Base-by-base conservation (phyloP, 1,140 invertebrate species). In the Drosophila persimilis region DNA sequence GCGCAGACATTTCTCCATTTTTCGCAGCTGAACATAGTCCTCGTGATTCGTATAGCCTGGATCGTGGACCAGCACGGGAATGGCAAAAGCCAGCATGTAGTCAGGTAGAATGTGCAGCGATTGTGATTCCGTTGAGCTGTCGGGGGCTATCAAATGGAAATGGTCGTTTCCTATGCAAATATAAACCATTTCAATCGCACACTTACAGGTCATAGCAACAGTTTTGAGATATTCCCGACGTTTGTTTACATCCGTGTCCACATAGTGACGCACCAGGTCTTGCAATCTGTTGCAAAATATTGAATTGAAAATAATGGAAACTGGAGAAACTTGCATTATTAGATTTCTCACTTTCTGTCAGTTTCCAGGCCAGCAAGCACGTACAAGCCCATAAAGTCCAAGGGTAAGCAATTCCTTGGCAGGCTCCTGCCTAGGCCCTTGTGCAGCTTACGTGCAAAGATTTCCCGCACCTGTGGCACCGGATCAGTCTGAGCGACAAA, bases 381-480 rank as follows among this genome's bases (percentile, higher is more conserved):
- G 92, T 99, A 98, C 91, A 97, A 97, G 29, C 97, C 97, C 97
- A 99, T 98, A 92, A 99, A 99, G 92, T 99, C 97, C 54, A 99
- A 92, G 2, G 98, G 98, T 50, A 99, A 93, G 91, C 96, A 97
- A 91, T 96, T 96, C 75, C 96, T 95, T 20, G 96, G 96, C 74
- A 97, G 95, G 73, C 96, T 96, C 91, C 95, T 93, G 6, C 94
- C 93, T 50, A 94, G 92, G 51, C 97, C 97, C 93, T 98, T 98
- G 90, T 99, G 97, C 47, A 99, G 92, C 93, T 99, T 99, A 7
- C 94, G 93, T 6, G 97, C 95, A 92, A 99, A 99, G 41, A 95
- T 94, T 92, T 98, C 96, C 75, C 98, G 93, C 0, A 99, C 98
- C 94, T 98, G 95, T 50, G 95, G 94, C 53, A 98, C 97, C 39